These are phyloP conservation scores for Ophiodon elongatus DNA, from an alignment of 2,113 vertebrate genomes.

Conservation along the genomic window DNA sequence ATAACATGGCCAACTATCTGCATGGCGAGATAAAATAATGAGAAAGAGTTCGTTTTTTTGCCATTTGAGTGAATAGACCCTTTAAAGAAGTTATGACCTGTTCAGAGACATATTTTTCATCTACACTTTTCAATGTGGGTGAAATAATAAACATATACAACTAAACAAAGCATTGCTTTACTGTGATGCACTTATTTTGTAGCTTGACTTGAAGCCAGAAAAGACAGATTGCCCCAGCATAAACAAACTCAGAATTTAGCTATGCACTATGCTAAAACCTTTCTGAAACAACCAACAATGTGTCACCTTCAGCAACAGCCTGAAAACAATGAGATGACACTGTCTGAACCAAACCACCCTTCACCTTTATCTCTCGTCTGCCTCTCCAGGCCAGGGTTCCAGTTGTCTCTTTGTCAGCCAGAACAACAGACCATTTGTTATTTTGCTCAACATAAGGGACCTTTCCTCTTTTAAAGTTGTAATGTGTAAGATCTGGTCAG, in stretches of 20 bases:
- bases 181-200: neutral
- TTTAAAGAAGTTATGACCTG: neutral
- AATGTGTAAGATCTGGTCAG: neutral
- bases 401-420: constrained; percentile 27
- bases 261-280: neutral
- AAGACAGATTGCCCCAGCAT: neutral
- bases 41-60: neutral
- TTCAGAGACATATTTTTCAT: neutral
- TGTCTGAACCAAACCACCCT: neutral
- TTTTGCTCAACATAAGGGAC: constrained; percentile 27
- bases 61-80: neutral
- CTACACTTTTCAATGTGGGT: neutral
- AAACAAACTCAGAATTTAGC: neutral
- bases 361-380: neutral
- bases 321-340: constrained; percentile 4
- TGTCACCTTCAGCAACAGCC: neutral
- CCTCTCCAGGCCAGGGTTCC: constrained; percentile 1
- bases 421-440: constrained; percentile 18
- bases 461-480: constrained; percentile 13
- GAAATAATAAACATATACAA: neutral
- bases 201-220: neutral
- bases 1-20: neutral
- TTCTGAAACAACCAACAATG: neutral
- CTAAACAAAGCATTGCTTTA: neutral
- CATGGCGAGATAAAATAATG: neutral